phyloP scores from a whole-genome alignment of 2,113 vertebrate species.

The Dipodomys merriami region DNA sequence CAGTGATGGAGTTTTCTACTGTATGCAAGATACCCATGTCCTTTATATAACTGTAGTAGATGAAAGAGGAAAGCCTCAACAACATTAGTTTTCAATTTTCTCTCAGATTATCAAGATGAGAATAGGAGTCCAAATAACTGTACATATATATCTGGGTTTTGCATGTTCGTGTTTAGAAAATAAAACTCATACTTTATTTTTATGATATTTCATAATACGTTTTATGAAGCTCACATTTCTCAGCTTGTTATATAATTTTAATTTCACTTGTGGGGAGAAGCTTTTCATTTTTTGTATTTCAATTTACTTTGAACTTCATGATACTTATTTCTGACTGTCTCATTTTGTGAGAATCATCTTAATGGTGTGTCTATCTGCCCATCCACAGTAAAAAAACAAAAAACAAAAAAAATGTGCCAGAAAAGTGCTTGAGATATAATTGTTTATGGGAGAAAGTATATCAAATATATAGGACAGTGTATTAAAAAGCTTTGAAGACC shows the following conservation, averaged over 20 bases:
- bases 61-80: too few relatives aligned
- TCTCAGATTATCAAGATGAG: neutral
- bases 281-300: neutral
- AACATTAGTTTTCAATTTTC: neutral
- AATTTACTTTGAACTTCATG: conserved; percentile 39
- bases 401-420: neutral
- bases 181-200: conserved; percentile 1
- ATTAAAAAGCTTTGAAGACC: neutral
- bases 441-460: neutral
- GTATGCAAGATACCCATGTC: neutral
- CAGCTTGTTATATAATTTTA: conserved; percentile 17
- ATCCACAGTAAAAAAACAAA: too few relatives aligned
- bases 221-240: neutral
- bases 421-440: neutral
- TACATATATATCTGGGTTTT: neutral
- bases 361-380: neutral
- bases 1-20: neutral
- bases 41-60: neutral
- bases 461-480: neutral
- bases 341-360: conserved; percentile 7
- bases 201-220: neutral
- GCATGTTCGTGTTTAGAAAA: neutral
- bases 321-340: neutral
- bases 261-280: conserved; percentile 27
- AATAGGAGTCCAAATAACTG: conserved; percentile 3